Evolutionary conservation across 2,113 vertebrate genomes (phyloP).

Genomic region (Thermophis baileyi): DNA sequence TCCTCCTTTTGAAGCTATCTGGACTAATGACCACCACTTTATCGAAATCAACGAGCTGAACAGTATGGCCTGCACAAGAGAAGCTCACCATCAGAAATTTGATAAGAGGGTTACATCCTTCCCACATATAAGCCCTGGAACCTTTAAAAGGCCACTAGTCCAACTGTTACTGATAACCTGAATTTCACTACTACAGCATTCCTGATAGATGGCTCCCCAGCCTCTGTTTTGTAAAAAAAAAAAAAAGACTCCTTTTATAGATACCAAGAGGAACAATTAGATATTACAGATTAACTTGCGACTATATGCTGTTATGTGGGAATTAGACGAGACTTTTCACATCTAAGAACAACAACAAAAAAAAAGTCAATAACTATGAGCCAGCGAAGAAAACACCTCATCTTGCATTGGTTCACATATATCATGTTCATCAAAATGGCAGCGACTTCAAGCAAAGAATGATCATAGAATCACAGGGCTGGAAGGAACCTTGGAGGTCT

Average conservation of each 20-base stretch:
- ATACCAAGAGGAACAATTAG: neutral
- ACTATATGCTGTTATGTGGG: neutral
- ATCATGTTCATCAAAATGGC: neutral
- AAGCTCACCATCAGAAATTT: neutral
- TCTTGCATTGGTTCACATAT: neutral
- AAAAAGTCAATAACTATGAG: neutral
- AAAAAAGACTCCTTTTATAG: neutral
- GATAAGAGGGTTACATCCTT: neutral
- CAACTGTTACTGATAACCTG: neutral
- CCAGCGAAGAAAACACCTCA: neutral
- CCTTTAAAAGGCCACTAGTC: neutral
- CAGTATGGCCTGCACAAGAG: neutral
- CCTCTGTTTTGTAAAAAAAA: neutral
- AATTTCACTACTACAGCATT: neutral
- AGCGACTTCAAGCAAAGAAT: neutral
- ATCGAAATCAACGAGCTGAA: neutral
- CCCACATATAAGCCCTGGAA: neutral
- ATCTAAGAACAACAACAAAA: neutral
- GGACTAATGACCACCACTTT: too few relatives aligned
- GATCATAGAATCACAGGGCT: neutral
- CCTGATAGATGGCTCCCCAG: neutral
- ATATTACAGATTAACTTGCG: neutral
- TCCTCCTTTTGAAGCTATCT: neutral
- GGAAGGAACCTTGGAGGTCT: neutral
- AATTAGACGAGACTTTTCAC: slow-evolving; percentile 9